phyloP scores from a whole-genome alignment of 37 sponge, comb jelly and placozoan species.

The Lycopodina hypogea region DNA sequence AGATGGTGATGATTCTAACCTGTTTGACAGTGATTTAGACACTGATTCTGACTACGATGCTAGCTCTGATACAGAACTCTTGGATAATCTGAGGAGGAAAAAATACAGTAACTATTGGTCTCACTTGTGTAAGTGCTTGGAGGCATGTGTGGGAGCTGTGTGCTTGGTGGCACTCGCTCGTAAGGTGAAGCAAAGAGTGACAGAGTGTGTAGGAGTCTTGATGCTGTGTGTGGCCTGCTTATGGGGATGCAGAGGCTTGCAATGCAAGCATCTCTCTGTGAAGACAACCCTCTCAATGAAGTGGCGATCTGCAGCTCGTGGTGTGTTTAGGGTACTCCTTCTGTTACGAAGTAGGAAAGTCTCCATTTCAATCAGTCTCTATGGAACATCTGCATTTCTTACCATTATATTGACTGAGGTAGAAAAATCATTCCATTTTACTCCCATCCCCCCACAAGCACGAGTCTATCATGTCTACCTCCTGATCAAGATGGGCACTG shows the following conservation, averaged over 20 bases:
- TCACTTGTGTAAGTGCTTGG: background rate
- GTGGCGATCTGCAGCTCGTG: background rate
- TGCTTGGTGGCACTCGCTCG: background rate
- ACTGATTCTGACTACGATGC: slow-evolving; percentile 23
- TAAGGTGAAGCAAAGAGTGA: background rate
- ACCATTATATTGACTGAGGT: slow-evolving; percentile 62
- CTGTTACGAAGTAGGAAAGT: slow-evolving; percentile 45
- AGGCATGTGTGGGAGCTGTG: background rate
- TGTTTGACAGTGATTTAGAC: slow-evolving; percentile 41
- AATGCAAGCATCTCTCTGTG: background rate
- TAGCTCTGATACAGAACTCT: slow-evolving; percentile 26
- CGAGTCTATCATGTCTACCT: too few relatives aligned
- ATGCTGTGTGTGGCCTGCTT: background rate
- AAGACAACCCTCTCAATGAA: background rate
- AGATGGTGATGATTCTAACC: background rate
- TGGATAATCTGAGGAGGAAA: background rate
- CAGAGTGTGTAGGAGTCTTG: background rate
- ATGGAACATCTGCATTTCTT: slow-evolving; percentile 52
- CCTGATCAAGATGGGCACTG: too few relatives aligned
- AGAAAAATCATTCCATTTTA: too few relatives aligned
- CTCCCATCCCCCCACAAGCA: too few relatives aligned
- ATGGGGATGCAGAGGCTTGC: background rate
- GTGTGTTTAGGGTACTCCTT: background rate
- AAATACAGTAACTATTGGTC: background rate
- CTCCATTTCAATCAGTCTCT: slow-evolving; percentile 47